Percentiles rank a stretch among this genome's conserved stretches.
Evolutionary conservation across 2,797 vertebrate species (phyloP).

Genomic region (Podarcis lilfordi): DNA sequence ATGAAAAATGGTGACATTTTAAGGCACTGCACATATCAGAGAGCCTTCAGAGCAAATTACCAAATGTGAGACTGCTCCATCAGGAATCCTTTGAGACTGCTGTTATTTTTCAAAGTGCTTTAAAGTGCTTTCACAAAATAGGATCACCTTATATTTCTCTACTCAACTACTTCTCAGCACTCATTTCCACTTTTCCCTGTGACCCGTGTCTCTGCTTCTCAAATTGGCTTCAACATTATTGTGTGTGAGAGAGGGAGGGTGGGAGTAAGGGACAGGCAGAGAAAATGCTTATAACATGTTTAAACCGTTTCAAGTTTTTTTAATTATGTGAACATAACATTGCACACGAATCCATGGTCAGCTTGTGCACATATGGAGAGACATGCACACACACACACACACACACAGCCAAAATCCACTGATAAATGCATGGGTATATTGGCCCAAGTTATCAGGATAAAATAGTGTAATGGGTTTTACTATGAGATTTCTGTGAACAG

Average conservation of each 20-base stretch:
- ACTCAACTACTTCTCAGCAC: slow-evolving; percentile 29
- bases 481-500: neutral
- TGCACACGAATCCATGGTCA: neutral
- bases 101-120: slow-evolving; percentile 58
- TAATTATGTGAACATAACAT: neutral
- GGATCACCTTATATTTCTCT: slow-evolving; percentile 45
- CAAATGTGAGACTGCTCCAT: slow-evolving; percentile 50
- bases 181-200: slow-evolving; percentile 42
- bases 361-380: neutral
- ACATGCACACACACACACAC: too few species aligned
- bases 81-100: slow-evolving; percentile 49
- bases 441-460: neutral
- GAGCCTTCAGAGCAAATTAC: slow-evolving; percentile 47
- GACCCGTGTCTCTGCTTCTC: slow-evolving; percentile 41
- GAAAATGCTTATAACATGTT: neutral
- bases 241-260: too few species aligned
- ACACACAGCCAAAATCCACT: neutral
- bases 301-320: neutral
- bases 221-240: slow-evolving; percentile 49
- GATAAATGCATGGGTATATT: neutral
- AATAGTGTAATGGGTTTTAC: neutral
- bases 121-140: slow-evolving; percentile 54
- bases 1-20: slow-evolving; percentile 55
- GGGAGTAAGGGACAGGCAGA: neutral
- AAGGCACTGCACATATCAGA: slow-evolving; percentile 25